Base-by-base conservation (phyloP, 1,140 invertebrate genomes). In the Notospermus geniculatus region DNA sequence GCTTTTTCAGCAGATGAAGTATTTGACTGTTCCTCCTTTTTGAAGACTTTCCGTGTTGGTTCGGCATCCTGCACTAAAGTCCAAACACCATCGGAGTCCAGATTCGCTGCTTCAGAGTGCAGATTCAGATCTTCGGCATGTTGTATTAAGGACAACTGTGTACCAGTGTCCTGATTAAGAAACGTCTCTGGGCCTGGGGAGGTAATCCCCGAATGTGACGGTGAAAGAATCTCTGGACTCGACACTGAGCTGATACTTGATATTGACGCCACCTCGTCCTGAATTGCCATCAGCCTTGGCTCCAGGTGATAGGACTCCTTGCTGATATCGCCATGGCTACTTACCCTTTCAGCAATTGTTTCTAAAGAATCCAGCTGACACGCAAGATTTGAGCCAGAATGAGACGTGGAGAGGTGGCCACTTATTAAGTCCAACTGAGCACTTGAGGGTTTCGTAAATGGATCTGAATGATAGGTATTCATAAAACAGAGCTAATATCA, bases 121-220 rank as follows among this genome's bases (percentile, higher is more conserved):
- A 75, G 45, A 19, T 65, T 57, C 32, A 75, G 61, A 19, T 67
- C 58, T 27, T 65, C 70, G 17, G 73, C 68, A 29, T 70, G 60
- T 22, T 65, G 63, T 9, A 75, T 71, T 39, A 75, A 30, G n/a
- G 71, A 69, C 15, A 65, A 46, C 30, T 75, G 71, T 11, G 71
- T 74, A 39, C 69, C 72, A 5, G 60, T 55, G 57, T 74, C 72
- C 19, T 19, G 25, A 19, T 23, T 50, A 22, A 64, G 64, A 32
- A 66, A 61, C 17, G 58, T 52, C n/a, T n/a, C n/a, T 25, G 41
- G 59, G 15, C 59, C 54, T 13, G 65, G 63, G 2, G 67, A 69
- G 9, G 64, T 64, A 15, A 66, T 28, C 15, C 55, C 45, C 5
- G 62, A 57, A 19, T 63, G 68, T 9, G 70, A 60, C 5, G 45